Base-by-base conservation (phyloP, 2,888 invertebrate genomes). In the Agrotis exclamationis region DNA sequence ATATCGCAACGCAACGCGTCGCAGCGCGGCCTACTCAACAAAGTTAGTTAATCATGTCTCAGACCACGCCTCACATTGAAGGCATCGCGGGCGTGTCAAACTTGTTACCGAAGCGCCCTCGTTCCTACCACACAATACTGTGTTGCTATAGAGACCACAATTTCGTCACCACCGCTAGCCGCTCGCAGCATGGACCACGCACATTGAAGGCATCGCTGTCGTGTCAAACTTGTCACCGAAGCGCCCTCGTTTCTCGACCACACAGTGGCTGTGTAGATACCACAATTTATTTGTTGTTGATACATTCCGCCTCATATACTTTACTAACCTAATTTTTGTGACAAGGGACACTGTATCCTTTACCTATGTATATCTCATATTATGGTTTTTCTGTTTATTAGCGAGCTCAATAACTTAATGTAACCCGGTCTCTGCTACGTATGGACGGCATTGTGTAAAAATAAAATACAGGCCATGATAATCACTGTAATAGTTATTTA, bases 201-300 rank as follows among this genome's bases (percentile, higher is more conserved):
- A 11, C 13, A n/a, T 45, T 16, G 56, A 62, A 65, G 76, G 9
- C 76, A 69, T 57, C 63, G 70, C 14, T 22, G 58, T 50, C 71
- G 18, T 76, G 83, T 84, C 85, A 83, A 83, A 80, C 74, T 73
- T 85, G 85, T 86, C 81, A 82, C 74, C 65, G 62, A 66, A 50
- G 70, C 63, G 60, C 47, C 83, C 74, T 82, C 79, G 44, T 72
- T 79, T 70, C 72, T 64, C 71, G 63, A 64, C 60, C 63, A 51
- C 66, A 57, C 68, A 54, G 47, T 13, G 64, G 20, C 39, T 60
- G 60, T 22, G 45, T 45, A 28, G 59, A 22, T 56, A 70, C 77
- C 75, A 78, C 53, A 50, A 53, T 64, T 74, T 64, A 18, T 24
- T 65, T 65, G 33, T 62, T 57, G 11, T 56, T 65, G 69, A 67